Evolutionary conservation across 2,113 vertebrate genomes (phyloP).

Genomic region (Prinia subflava): DNA sequence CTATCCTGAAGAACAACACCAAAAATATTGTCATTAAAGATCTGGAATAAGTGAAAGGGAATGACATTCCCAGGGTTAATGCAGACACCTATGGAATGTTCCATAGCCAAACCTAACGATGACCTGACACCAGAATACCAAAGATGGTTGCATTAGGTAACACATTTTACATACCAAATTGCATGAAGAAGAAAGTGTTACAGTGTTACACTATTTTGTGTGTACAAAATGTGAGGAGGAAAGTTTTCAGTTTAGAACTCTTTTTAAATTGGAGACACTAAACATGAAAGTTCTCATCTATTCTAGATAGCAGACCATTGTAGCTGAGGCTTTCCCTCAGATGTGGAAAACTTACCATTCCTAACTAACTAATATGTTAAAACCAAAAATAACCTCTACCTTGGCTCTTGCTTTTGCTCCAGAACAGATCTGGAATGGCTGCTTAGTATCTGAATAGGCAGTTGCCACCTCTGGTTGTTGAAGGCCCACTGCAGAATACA

Average conservation of each 20-base stretch:
- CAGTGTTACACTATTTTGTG: rapidly evolving
- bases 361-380: background rate
- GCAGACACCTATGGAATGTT: background rate
- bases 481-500: background rate
- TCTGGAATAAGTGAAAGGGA: background rate
- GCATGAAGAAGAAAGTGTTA: background rate
- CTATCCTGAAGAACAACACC: background rate
- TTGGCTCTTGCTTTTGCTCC: background rate
- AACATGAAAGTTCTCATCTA: background rate
- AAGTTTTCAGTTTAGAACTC: background rate
- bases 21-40: background rate
- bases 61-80: background rate
- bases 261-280: background rate
- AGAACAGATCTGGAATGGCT: background rate
- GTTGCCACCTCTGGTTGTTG: background rate
- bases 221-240: background rate
- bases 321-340: background rate
- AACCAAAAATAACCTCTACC: background rate
- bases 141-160: background rate
- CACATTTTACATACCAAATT: background rate
- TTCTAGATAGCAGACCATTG: background rate
- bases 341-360: background rate
- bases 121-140: background rate
- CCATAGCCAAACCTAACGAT: background rate
- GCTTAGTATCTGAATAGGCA: background rate